Base-by-base conservation (phyloP, 2,888 invertebrate species). In the Pristionchus arcanus region DNA sequence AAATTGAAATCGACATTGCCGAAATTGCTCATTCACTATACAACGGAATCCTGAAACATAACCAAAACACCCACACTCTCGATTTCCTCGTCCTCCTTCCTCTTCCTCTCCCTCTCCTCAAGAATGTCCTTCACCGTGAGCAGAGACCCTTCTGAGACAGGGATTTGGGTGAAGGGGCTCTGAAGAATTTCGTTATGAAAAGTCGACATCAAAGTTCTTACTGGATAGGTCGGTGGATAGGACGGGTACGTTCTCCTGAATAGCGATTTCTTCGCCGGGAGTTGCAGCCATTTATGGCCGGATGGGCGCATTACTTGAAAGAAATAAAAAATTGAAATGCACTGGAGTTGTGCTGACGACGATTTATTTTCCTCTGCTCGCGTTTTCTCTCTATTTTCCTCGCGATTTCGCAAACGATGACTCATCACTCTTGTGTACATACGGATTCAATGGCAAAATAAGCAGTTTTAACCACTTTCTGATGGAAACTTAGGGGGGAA, bases 401-500 rank as follows among this genome's bases (percentile, higher is more conserved):
- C 13, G 71, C 31, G 71, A 71, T 71, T 71, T 71, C 15, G 15
- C 71, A 71, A 71, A 25, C 11, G 71, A 71, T 71, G 71, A 71
- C 15, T 71, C 71, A 71, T 66, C 66, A 55, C 16, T 55, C 66
- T 21, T 25, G 1, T 28, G 25, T 28, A 66, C 66, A 13, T 49
- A 13, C 9, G 42, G 42, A 49, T 11, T 49, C 3, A 11, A 49
- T 49, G 42, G 9, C 13, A 13, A 49, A 49, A 49, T 49, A 0
- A 9, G 13, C 42, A 1, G 13, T 49, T 49, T 49, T 49, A 49
- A 11, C 7, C 59, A 59, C 9, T 59, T 59, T 59, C n/a, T 25
- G 15, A 15, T 49, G 28, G n/a, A 28, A 66, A 66, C 25, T n/a
- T n/a, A n/a, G n/a, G n/a, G n/a, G n/a, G n/a, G n/a, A 66, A 28